phyloP scores from a whole-genome alignment of 1,140 invertebrate species.

The Rhagoletis pomonella region DNA sequence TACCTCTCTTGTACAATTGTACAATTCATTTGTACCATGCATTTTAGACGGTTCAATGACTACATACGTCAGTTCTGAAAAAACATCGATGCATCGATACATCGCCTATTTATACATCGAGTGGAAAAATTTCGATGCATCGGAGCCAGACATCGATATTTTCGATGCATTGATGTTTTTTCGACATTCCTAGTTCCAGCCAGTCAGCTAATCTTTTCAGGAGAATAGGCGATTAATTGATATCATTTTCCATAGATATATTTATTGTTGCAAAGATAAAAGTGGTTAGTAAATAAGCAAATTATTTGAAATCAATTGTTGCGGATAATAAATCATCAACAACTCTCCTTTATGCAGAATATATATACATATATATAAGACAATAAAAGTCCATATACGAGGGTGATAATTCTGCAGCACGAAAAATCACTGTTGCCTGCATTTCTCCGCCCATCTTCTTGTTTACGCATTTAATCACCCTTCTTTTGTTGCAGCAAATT shows the following conservation, averaged over 20 bases:
- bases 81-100: no score
- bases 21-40: no score
- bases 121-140: no score
- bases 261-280: not conserved
- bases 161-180: no score
- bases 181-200: not conserved
- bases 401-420: not conserved
- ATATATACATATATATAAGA: no score
- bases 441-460: not conserved
- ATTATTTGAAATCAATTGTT: not conserved
- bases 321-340: no score
- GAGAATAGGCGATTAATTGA: not conserved
- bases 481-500: conserved; percentile 31
- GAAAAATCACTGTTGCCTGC: not conserved
- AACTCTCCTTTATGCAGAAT: no score
- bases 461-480: not conserved
- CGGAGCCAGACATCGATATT: no score
- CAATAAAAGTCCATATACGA: not conserved
- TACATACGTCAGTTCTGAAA: no score
- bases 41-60: no score
- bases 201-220: not conserved
- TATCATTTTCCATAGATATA: not conserved
- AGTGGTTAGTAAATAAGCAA: conserved; percentile 38
- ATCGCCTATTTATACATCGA: no score
- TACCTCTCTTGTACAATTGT: no score